Percentiles rank a stretch among this genome's conserved stretches.
These are phyloP conservation scores for Crotophaga sulcirostris DNA, from an alignment of 2,113 vertebrate species.

Conservation along the genomic window DNA sequence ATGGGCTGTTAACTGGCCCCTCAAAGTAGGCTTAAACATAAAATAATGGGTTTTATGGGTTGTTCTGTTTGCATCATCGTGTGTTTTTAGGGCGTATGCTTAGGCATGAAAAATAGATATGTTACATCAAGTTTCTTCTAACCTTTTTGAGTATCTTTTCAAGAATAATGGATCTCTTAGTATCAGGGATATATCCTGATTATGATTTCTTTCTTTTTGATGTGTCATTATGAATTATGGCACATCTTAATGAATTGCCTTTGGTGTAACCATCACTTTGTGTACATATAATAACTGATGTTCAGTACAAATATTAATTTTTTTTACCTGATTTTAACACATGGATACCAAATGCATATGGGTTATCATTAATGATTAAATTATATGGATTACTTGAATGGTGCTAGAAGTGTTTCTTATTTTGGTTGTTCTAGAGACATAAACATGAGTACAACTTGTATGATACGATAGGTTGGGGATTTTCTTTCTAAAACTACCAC, in stretches of 20 bases:
- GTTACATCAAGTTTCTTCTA: not conserved
- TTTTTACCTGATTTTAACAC: not conserved
- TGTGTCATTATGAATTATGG: not conserved
- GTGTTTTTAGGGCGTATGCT: not conserved
- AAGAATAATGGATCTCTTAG: not conserved
- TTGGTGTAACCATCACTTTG: not conserved
- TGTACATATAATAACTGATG: rapidly evolving
- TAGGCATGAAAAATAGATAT: not conserved
- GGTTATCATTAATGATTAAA: not conserved
- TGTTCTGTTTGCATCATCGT: not conserved
- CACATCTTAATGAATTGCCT: rapidly evolving
- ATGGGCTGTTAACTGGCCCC: not conserved
- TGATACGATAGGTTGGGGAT: not conserved
- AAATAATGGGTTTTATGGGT: not conserved
- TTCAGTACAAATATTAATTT: not conserved
- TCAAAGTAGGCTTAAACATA: not conserved
- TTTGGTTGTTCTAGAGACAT: not conserved
- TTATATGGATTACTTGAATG: not conserved
- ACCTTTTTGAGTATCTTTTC: not conserved
- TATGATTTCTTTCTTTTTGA: not conserved
- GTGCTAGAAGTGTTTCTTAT: not conserved
- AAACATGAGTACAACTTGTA: not conserved
- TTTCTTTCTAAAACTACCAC: not conserved
- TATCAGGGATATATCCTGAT: not conserved
- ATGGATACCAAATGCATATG: not conserved